These are phyloP conservation scores for Ceriagrion tenellum DNA, from an alignment of 2,888 invertebrate genomes.

Conservation along the genomic window DNA sequence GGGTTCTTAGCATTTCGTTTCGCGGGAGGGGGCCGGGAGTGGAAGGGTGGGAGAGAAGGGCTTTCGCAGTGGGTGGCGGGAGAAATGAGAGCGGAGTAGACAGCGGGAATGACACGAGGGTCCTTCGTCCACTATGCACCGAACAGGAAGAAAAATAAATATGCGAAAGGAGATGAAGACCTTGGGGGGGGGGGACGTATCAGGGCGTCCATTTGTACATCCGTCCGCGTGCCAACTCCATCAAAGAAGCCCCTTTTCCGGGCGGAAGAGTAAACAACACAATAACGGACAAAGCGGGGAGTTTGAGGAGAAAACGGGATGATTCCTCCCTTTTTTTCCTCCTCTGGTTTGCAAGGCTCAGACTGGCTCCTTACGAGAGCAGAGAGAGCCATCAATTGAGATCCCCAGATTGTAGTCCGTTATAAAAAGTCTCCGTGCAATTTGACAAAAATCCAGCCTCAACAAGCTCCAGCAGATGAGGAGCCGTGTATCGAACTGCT, in stretches of 20 bases:
- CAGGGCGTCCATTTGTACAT: slow-evolving; percentile 11
- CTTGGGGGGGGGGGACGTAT: neutral
- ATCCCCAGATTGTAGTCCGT: neutral
- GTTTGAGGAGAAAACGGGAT: neutral
- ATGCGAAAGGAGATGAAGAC: neutral
- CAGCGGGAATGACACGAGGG: neutral
- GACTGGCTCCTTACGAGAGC: neutral
- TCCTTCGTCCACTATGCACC: neutral
- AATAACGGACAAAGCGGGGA: slow-evolving; percentile 41
- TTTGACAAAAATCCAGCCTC: slow-evolving; percentile 17
- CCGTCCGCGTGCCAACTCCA: slow-evolving; percentile 58
- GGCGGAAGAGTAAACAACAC: slow-evolving; percentile 55
- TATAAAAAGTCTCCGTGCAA: neutral
- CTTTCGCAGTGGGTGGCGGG: neutral
- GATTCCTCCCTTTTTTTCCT: neutral
- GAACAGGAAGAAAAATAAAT: neutral
- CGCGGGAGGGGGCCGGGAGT: neutral
- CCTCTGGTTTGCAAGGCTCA: neutral
- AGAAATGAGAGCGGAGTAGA: neutral
- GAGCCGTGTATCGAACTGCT: neutral
- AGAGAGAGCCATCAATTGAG: neutral
- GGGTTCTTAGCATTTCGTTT: neutral
- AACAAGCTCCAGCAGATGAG: neutral
- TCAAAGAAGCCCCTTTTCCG: slow-evolving; percentile 19
- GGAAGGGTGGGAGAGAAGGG: neutral